These are phyloP conservation scores for Nettapus auritus DNA, from an alignment of 2,113 vertebrate species.

Conservation along the genomic window DNA sequence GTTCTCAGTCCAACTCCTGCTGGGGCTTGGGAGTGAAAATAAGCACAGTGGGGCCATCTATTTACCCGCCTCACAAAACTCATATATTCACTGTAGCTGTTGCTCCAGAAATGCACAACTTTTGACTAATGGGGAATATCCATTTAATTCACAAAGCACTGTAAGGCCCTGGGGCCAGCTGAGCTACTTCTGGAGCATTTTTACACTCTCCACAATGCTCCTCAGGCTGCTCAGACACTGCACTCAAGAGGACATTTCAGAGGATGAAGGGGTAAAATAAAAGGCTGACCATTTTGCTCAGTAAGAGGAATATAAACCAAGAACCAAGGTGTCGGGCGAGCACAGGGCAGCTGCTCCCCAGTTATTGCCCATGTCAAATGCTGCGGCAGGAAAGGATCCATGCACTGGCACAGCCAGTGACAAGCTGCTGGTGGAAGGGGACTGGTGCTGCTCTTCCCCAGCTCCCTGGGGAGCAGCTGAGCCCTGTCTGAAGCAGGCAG, in stretches of 20 bases:
- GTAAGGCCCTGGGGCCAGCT: fast-evolving
- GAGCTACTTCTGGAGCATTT: background rate
- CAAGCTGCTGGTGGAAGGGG: background rate
- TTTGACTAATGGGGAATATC: background rate
- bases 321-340: background rate
- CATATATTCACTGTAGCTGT: fast-evolving
- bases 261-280: background rate
- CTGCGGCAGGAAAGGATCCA: background rate
- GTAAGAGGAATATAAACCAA: background rate
- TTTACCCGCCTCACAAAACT: background rate
- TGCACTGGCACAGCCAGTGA: fast-evolving
- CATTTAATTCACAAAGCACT: background rate
- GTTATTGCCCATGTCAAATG: background rate
- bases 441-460: background rate
- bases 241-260: background rate
- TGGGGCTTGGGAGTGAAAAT: background rate
- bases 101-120: background rate
- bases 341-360: background rate
- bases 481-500: background rate
- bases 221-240: background rate
- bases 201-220: background rate
- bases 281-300: background rate
- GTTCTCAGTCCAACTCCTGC: background rate
- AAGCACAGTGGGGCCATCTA: background rate
- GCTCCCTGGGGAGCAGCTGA: background rate